Conservation (phyloP, 2,113 vertebrate genomes). For the Notarius quadriscutis region DNA sequence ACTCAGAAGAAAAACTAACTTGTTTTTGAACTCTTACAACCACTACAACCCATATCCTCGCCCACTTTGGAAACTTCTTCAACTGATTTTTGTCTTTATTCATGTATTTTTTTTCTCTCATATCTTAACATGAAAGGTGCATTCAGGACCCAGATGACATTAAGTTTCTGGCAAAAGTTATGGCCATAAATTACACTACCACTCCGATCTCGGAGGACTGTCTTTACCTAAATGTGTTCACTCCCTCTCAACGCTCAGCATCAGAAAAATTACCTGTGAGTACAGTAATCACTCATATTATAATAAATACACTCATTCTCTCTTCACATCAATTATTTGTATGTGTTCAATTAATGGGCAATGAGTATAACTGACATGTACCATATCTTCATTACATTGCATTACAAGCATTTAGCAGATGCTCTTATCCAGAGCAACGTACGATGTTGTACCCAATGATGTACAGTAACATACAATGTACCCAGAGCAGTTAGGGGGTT, state of each 20-base stretch:
- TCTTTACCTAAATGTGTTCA: conserved; percentile 75
- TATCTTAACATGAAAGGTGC: conserved; percentile 60
- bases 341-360: not conserved
- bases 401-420: too few species aligned
- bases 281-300: not conserved
- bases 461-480: too few species aligned
- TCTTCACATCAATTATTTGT: not conserved
- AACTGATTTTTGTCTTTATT: not conserved
- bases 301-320: not conserved
- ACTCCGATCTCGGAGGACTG: conserved; percentile 73
- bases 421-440: too few species aligned
- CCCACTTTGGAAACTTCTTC: not conserved
- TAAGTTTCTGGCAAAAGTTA: accelerated
- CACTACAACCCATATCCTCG: not conserved
- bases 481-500: too few species aligned
- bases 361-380: not conserved
- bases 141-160: conserved; percentile 43
- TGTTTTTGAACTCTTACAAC: not conserved
- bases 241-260: conserved; percentile 56
- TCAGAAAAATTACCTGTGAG: conserved; percentile 66
- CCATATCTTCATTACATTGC: not conserved
- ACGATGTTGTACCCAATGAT: too few species aligned
- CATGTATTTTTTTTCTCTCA: conserved; percentile 3
- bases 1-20: not conserved
- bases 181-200: conserved; percentile 8